Evolutionary conservation across 1,140 invertebrate species (phyloP), one percentile per base, ranked within the genome.

Genomic region (Drosophila malerkotliana): DNA sequence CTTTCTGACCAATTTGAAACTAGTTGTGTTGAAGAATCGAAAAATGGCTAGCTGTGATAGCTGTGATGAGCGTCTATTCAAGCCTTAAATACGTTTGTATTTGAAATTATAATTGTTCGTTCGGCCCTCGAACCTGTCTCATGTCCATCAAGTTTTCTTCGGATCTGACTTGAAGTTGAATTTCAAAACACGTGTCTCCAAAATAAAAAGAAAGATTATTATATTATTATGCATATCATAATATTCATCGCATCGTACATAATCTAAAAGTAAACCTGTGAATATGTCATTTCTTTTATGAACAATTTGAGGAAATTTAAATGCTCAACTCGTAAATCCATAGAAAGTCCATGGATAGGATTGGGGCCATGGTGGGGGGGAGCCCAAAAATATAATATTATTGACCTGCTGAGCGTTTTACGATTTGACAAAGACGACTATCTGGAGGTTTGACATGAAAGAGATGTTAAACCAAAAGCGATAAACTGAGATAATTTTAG

Each of bases 141-240:
- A 32, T 45, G 72, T 74, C 73, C 51, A 77, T 85, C 68, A 83
- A 77, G 45, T 61, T 78, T 73, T 74, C 59, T 52, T 30, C 12
- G 34, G 14, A 32, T 51, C 66, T 69, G 18, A 54, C 61, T 67
- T 63, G 26, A 68, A 76, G 64, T 83, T 83, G 61, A 44, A 48
- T 84, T 77, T 79, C 77, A 56, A 77, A 69, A 80, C 77, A 85
- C 77, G 80, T 69, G 81, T 73, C 61, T 49, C 14, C 12, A 37
- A 51, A 56, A 55, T 26, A 15, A 52, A 37, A 6, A 37, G 10
- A 44, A 44, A 15, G 41, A 44, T 18, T 6, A 55, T 28, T 30
- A 78, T 30, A 78, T 84, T 84, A 84, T 77, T 66, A 85, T 84
- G 81, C 80, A 69, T 77, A 85, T 59, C 49, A 72, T 61, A 74